Evolutionary conservation across 92 coral and sea anemone species (phyloP).

Genomic region (Epizoanthus rinbou): DNA sequence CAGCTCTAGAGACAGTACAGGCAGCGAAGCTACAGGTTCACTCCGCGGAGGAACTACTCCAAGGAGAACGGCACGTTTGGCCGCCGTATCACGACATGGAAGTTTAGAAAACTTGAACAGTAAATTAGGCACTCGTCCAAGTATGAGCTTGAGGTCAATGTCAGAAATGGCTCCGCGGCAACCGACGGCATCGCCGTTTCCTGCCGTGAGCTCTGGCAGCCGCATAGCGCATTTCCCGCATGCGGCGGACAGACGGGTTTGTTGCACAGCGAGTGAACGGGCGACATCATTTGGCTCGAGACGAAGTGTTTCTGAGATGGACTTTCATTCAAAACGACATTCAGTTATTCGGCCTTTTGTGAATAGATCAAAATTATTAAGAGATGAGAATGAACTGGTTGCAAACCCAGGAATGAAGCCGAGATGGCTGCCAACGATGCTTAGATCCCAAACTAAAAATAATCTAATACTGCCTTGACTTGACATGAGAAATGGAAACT

Average conservation of each 20-base stretch:
- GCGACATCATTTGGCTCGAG: not conserved
- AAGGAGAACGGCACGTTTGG: not conserved
- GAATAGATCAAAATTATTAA: slow-evolving; percentile 23
- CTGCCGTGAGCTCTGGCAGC: slow-evolving; percentile 1
- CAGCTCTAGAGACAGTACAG: not conserved
- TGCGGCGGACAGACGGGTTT: slow-evolving; percentile 10
- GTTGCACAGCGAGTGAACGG: not conserved
- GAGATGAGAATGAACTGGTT: slow-evolving; percentile 31
- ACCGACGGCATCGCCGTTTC: not conserved
- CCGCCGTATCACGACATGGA: not conserved
- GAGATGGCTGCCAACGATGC: slow-evolving; percentile 32
- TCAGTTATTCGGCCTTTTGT: not conserved
- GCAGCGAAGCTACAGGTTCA: not conserved
- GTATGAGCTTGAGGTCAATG: not conserved
- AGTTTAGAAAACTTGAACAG: not conserved
- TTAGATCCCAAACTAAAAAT: slow-evolving; percentile 20
- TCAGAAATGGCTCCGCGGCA: slow-evolving; percentile 24
- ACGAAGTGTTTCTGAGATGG: not conserved
- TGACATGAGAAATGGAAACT: too few species aligned
- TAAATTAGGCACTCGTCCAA: not conserved
- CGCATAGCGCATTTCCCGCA: not conserved
- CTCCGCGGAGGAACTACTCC: not conserved
- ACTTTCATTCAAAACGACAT: not conserved
- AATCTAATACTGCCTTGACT: not conserved
- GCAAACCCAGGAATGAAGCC: slow-evolving; percentile 32